These are phyloP conservation scores for Lacanobia wlatinum DNA, from an alignment of 2,888 invertebrate species.

Conservation along the genomic window DNA sequence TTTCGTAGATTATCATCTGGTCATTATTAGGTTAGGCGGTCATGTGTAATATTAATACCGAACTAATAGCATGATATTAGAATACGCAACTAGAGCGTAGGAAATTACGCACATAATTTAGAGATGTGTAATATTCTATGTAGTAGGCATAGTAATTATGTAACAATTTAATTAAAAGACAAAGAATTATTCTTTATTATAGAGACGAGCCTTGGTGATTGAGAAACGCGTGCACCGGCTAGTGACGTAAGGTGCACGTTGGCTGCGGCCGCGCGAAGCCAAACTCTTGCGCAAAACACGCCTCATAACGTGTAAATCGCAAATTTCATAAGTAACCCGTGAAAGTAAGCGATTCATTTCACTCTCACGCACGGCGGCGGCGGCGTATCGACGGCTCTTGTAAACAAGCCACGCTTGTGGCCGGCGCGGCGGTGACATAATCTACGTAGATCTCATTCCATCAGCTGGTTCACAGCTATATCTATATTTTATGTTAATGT, in stretches of 20 bases:
- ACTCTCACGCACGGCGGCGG: constrained; percentile 71
- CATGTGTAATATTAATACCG: constrained; percentile 32
- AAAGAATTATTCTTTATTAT: constrained; percentile 47
- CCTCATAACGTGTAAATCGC: constrained; percentile 82
- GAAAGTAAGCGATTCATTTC: constrained; percentile 86
- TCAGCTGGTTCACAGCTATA: constrained; percentile 28
- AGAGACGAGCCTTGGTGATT: constrained; percentile 56
- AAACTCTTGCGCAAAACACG: constrained; percentile 69
- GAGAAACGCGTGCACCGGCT: constrained; percentile 65
- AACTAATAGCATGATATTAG: constrained; percentile 25
- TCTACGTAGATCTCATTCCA: constrained; percentile 60
- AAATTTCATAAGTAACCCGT: constrained; percentile 87
- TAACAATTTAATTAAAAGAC: constrained; percentile 47
- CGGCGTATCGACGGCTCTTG: constrained; percentile 67
- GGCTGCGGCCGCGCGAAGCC: constrained; percentile 58
- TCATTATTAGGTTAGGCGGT: constrained; percentile 20
- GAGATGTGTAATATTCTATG: constrained; percentile 10
- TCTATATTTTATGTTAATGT: constrained; percentile 49
- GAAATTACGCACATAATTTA: constrained; percentile 31
- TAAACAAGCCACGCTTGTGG: constrained; percentile 66
- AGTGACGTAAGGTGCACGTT: constrained; percentile 66
- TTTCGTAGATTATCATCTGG: constrained; percentile 31
- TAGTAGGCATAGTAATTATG: constrained; percentile 26
- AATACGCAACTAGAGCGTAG: constrained; percentile 35
- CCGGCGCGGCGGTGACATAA: constrained; percentile 68